Base-by-base conservation (phyloP, 1,140 invertebrate species). In the Trichomalopsis sarcophagae region DNA sequence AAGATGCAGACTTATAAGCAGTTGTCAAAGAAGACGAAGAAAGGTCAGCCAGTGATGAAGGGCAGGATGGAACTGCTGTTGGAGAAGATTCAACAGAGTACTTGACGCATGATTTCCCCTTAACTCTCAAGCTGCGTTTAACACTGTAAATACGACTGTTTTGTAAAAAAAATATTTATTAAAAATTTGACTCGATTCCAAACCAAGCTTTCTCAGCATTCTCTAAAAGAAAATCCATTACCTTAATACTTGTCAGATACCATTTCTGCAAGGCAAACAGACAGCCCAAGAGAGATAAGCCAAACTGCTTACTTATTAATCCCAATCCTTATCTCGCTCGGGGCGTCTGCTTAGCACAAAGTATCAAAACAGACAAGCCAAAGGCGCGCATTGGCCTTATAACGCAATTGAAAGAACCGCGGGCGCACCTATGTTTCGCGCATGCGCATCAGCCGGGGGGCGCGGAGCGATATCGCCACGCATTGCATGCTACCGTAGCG, bases 21-120 rank as follows among this genome's bases (percentile, higher is more conserved):
- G 86, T 91, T 97, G 33, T 95, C 94, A 44, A 95, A 95, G 88
- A 96, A 95, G 90, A 97, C 95, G 3, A 95, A 94, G 86, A 96
- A 95, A 90, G 96, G 96, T 13, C 96, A 97, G 89, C 96, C 96
- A 6, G 92, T 97, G 0, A 97, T 97, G 96, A 96, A 95, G 85
- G 95, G 95, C 44, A 93, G 96, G 89, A 92, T 97, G 87, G 95
- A 97, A 90, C 89, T 97, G 86, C 90, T 97, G 50, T 91, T 96
- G n/a, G 95, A 97, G 87, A 95, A 96, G 90, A 94, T 95, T 71
- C 62, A 78, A 40, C 62, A 27, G 4, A 78, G 27, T 40, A 40
- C 33, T 23, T 71, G 47, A 73, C 14, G 3, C 14, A 23, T 44
- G n/a, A 27, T 30, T 23, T 30, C 7, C 21, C 27, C 10, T 10